These are phyloP conservation scores for Andricus quercusramuli DNA, from an alignment of 2,888 invertebrate genomes.

Conservation along the genomic window DNA sequence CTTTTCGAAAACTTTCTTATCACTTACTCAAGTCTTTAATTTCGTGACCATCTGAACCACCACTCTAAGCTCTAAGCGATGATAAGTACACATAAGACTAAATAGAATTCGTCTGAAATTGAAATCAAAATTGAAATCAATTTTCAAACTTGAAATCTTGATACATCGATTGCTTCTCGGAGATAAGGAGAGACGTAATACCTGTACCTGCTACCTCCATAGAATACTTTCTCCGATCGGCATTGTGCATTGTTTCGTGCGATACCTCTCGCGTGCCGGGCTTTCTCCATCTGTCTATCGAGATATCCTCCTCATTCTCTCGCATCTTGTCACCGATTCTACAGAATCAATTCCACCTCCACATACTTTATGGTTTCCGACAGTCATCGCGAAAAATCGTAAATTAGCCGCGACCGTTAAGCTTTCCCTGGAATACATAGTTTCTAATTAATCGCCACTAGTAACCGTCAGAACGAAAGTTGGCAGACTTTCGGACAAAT, in stretches of 20 bases:
- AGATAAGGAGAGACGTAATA: slow-evolving; percentile 43
- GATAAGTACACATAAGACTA: not conserved
- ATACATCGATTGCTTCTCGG: slow-evolving; percentile 57
- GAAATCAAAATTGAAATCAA: not conserved
- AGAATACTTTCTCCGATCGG: slow-evolving; percentile 64
- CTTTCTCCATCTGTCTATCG: slow-evolving; percentile 47
- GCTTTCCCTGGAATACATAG: not conserved
- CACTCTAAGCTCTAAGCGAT: not conserved
- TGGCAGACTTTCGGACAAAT: not conserved
- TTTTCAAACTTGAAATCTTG: not conserved
- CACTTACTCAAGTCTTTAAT: slow-evolving; percentile 2
- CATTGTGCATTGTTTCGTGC: slow-evolving; percentile 64
- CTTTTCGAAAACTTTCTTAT: slow-evolving; percentile 33
- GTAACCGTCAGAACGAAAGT: not conserved
- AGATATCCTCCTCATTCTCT: slow-evolving; percentile 7
- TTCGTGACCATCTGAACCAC: slow-evolving; percentile 22
- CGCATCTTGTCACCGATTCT: not conserved
- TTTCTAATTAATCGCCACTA: not conserved
- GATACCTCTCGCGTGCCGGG: slow-evolving; percentile 51
- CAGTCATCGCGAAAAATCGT: not conserved
- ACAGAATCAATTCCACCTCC: not conserved
- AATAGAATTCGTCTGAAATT: not conserved
- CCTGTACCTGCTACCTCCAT: slow-evolving; percentile 55
- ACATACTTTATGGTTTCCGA: not conserved
- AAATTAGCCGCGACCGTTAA: not conserved